Evolutionary conservation across 2,113 vertebrate genomes (phyloP).

Genomic region (Rhea americana): DNA sequence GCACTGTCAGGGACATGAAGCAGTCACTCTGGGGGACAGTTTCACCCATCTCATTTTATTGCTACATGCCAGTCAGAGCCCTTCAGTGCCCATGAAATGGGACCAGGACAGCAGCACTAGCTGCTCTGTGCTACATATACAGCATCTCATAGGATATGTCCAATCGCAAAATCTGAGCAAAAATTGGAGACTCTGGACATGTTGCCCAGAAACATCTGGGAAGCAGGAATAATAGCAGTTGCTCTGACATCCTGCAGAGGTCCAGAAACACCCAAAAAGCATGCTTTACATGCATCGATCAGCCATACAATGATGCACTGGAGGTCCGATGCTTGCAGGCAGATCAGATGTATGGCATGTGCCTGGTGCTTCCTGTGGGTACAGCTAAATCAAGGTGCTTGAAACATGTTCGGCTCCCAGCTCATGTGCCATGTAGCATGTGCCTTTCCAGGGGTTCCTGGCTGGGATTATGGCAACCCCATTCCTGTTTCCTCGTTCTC

Average conservation of each 20-base stretch:
- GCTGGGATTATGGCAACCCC: accelerated
- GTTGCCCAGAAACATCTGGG: accelerated
- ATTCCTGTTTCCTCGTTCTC: accelerated
- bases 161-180: background rate
- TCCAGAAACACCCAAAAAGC: background rate
- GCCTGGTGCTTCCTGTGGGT: background rate
- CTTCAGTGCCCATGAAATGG: too few relatives aligned
- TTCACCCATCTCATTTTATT: background rate
- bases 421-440: accelerated
- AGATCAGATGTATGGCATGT: background rate
- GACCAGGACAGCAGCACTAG: background rate
- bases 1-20: accelerated
- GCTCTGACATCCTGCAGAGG: background rate
- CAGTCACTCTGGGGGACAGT: background rate
- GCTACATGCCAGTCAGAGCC: too few relatives aligned
- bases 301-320: background rate
- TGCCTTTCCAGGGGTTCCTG: background rate
- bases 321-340: background rate
- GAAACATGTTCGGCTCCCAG: background rate
- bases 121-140: too few relatives aligned
- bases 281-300: accelerated
- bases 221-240: background rate
- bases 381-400: background rate
- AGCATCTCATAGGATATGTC: too few relatives aligned
- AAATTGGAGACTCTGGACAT: background rate